Conservation (phyloP, 2,113 vertebrate species). For the Diadophis punctatus region DNA sequence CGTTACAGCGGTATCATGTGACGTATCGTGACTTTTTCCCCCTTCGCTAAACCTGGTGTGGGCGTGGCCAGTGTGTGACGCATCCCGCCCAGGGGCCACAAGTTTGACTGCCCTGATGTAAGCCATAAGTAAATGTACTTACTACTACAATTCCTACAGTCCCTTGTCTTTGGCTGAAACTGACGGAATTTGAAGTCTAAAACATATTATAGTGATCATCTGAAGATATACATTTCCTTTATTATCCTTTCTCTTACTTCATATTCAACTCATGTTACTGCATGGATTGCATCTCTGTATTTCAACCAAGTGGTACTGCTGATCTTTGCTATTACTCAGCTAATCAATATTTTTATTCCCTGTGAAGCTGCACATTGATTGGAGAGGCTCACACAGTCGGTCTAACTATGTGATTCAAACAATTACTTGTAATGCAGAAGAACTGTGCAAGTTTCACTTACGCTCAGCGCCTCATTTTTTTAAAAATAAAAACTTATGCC, state of each 20-base stretch:
- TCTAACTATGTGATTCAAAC: not conserved
- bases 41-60: too few species aligned
- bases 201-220: not conserved
- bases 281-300: not conserved
- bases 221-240: not conserved
- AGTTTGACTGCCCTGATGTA: not conserved
- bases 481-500: not conserved
- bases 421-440: not conserved
- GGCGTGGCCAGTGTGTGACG: too few species aligned
- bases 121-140: not conserved
- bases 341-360: not conserved
- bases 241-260: not conserved
- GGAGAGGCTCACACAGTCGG: not conserved
- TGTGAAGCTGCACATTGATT: not conserved
- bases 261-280: not conserved
- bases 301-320: not conserved
- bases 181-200: not conserved
- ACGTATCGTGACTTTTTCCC: fast-evolving
- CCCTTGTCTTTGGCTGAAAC: not conserved
- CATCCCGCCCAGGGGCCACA: fast-evolving
- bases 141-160: not conserved
- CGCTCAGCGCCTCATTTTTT: not conserved
- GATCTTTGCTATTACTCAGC: not conserved
- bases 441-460: not conserved
- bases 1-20: too few species aligned